phyloP scores from a whole-genome alignment of 2,797 vertebrate species.

The Cryptoprocta ferox region DNA sequence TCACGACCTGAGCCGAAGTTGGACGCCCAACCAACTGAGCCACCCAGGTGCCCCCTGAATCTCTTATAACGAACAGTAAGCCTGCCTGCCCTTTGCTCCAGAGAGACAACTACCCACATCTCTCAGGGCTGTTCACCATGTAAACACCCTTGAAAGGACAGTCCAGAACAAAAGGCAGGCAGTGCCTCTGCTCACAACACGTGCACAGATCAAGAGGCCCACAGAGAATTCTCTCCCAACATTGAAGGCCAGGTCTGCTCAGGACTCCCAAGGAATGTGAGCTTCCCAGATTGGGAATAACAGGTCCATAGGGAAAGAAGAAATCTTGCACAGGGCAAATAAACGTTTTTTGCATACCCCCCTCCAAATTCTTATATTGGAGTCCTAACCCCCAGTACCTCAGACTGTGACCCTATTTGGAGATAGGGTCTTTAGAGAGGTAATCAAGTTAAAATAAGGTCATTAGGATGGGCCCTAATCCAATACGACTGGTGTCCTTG shows the following conservation, averaged over 20 bases:
- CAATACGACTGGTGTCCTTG: not conserved
- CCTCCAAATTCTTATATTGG: not conserved
- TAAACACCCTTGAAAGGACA: not conserved
- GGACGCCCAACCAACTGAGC: too few relatives aligned
- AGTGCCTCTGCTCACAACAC: not conserved
- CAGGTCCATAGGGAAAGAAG: not conserved
- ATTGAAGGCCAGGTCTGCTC: not conserved
- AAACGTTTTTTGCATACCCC: not conserved
- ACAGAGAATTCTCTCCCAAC: not conserved
- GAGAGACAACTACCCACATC: not conserved
- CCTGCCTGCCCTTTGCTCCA: not conserved
- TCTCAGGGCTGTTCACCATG: not conserved
- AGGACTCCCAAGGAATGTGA: not conserved
- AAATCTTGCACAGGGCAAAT: not conserved
- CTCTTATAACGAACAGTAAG: not conserved
- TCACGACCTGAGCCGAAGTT: too few relatives aligned
- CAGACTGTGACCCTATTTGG: not conserved
- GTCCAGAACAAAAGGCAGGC: not conserved
- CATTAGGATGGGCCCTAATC: not conserved
- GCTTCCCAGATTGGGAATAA: not conserved
- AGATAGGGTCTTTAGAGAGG: not conserved
- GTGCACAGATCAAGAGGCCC: not conserved
- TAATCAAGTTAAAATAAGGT: not conserved
- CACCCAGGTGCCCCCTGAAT: too few relatives aligned
- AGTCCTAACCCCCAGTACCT: not conserved